phyloP scores from a whole-genome alignment of 2,797 vertebrate genomes.

The Pangasius macronema region DNA sequence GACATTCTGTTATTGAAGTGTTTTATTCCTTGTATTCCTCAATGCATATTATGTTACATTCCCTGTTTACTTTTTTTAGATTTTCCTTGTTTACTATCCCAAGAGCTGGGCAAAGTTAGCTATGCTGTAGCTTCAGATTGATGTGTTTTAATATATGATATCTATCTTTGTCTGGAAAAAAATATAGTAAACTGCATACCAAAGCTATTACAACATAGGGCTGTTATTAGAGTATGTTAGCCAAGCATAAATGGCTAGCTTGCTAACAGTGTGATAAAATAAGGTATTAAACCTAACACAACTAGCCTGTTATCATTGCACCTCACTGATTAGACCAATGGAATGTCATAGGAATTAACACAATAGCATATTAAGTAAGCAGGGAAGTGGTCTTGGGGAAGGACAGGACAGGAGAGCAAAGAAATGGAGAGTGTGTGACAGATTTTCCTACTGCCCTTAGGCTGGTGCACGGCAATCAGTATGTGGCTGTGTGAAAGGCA shows the following conservation, averaged over 20 bases:
- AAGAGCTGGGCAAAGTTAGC: background rate
- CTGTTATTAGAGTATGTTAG: background rate
- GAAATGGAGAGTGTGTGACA: constrained; percentile 36
- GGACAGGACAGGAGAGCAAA: background rate
- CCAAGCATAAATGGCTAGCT: background rate
- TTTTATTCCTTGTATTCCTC: background rate
- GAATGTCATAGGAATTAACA: background rate
- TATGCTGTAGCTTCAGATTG: background rate
- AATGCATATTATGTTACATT: background rate
- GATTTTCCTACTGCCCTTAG: constrained; percentile 42
- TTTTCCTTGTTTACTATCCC: no score
- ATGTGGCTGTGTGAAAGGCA: constrained; percentile 36
- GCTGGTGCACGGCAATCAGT: constrained; percentile 44
- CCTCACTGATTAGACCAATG: background rate
- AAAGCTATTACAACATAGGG: background rate
- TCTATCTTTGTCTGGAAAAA: background rate
- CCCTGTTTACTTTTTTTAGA: no score
- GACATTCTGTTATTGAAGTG: no score
- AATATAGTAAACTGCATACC: background rate
- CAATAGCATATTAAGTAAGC: background rate
- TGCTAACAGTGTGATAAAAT: background rate
- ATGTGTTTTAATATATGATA: background rate
- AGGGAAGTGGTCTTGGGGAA: background rate
- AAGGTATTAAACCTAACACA: background rate
- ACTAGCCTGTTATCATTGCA: background rate